These are phyloP conservation scores for Enteromius argenteus DNA, from an alignment of 2,797 vertebrate genomes.

Conservation along the genomic window DNA sequence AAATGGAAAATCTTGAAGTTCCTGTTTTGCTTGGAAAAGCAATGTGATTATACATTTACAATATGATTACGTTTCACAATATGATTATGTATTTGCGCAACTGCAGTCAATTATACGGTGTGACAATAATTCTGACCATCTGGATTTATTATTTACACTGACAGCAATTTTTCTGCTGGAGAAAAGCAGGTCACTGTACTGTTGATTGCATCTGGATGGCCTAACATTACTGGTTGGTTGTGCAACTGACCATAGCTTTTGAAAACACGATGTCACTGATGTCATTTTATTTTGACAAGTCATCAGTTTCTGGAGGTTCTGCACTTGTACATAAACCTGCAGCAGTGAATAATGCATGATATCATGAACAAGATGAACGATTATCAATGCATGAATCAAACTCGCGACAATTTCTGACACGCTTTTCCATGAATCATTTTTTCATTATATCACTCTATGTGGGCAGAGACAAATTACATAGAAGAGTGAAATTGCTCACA, in stretches of 20 bases:
- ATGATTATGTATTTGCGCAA: conserved; percentile 11
- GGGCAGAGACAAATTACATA: conserved; percentile 12
- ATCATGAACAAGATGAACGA: conserved; percentile 8
- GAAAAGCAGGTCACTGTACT: background rate
- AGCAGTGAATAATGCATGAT: conserved; percentile 7
- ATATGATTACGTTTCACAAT: conserved; percentile 3
- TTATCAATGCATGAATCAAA: conserved; percentile 28
- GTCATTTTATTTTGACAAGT: background rate
- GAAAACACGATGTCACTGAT: conserved; percentile 1
- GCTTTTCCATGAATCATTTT: conserved; percentile 17
- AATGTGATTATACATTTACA: conserved; percentile 12
- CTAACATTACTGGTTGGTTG: background rate
- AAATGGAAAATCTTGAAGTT: conserved; percentile 3
- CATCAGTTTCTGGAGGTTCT: background rate
- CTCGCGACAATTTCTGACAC: conserved; percentile 16
- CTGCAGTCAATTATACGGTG: background rate
- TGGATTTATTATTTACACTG: background rate
- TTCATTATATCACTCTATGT: conserved; percentile 14
- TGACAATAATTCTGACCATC: background rate
- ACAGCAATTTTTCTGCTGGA: background rate
- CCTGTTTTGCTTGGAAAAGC: conserved; percentile 13
- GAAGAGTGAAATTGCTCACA: background rate
- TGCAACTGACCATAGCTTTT: background rate
- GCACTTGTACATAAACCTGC: background rate
- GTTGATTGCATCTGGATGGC: background rate